Evolutionary conservation across 2,797 vertebrate genomes (phyloP).

Genomic region (Gambelia wislizenii): DNA sequence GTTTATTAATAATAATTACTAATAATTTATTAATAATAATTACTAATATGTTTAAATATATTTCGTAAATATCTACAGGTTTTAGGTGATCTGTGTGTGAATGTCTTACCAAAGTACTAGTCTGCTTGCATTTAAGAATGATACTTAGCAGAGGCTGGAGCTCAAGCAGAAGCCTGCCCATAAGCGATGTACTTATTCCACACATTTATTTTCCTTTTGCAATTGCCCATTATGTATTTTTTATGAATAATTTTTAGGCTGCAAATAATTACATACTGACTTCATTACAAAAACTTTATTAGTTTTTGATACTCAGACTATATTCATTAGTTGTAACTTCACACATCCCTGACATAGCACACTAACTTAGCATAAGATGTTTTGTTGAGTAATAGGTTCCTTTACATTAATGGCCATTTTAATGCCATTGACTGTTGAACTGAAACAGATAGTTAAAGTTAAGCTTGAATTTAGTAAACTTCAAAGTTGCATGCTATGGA

Average conservation of each 20-base stretch:
- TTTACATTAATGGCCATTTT: constrained; percentile 25
- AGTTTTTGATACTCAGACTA: background rate
- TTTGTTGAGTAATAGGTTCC: constrained; percentile 15
- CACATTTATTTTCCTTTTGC: constrained; percentile 7
- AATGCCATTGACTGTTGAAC: background rate
- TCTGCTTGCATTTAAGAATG: background rate
- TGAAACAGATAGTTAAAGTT: constrained; percentile 1
- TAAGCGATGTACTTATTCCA: background rate
- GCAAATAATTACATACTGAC: constrained; percentile 2
- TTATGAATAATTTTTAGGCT: background rate
- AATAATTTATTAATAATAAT: no score
- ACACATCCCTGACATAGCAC: background rate
- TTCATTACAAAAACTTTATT: constrained; percentile 21
- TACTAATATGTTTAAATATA: no score
- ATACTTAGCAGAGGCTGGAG: background rate
- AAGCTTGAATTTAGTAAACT: constrained; percentile 2
- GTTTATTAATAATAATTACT: no score
- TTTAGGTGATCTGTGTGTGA: background rate
- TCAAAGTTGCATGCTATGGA: background rate
- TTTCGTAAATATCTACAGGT: background rate
- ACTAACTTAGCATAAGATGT: background rate
- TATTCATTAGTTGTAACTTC: constrained; percentile 20
- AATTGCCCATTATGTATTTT: background rate
- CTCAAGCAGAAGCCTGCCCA: background rate
- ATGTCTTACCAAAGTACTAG: background rate